Conservation (phyloP, 2,888 invertebrate genomes). For the Glomeris marginata region DNA sequence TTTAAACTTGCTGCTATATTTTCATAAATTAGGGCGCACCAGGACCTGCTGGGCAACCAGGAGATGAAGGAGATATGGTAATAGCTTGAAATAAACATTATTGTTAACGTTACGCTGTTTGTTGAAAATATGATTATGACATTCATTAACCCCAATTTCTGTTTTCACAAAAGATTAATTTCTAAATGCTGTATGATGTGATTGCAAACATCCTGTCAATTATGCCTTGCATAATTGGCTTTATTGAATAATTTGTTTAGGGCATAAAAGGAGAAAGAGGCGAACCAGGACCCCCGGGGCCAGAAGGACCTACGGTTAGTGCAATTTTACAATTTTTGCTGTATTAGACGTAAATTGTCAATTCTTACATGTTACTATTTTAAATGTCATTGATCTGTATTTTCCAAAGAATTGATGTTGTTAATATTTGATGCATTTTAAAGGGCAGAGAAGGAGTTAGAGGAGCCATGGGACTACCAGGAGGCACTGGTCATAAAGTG, state of each 20-base stretch:
- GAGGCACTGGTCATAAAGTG: conserved; percentile 26
- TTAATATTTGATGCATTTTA: conserved; percentile 4
- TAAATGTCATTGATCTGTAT: too few species aligned
- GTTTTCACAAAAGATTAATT: too few species aligned
- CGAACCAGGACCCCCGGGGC: conserved; percentile 27
- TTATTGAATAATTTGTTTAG: conserved; percentile 17
- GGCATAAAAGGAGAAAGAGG: conserved; percentile 27
- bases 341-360: too few species aligned
- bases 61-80: conserved; percentile 17
- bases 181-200: too few species aligned
- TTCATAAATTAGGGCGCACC: not conserved
- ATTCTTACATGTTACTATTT: too few species aligned
- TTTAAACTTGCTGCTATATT: too few species aligned
- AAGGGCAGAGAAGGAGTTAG: conserved; percentile 29
- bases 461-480: conserved; percentile 31
- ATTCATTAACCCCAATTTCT: too few species aligned
- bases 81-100: not conserved
- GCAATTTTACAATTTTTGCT: too few species aligned
- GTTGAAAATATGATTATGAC: too few species aligned
- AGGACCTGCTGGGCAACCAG: conserved; percentile 7
- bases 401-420: too few species aligned
- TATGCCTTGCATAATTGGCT: not conserved
- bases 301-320: conserved; percentile 26
- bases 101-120: too few species aligned
- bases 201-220: too few species aligned